phyloP scores from a whole-genome alignment of 35 echinoderm and acorn worm genomes.

The Stichopus chloronotus region DNA sequence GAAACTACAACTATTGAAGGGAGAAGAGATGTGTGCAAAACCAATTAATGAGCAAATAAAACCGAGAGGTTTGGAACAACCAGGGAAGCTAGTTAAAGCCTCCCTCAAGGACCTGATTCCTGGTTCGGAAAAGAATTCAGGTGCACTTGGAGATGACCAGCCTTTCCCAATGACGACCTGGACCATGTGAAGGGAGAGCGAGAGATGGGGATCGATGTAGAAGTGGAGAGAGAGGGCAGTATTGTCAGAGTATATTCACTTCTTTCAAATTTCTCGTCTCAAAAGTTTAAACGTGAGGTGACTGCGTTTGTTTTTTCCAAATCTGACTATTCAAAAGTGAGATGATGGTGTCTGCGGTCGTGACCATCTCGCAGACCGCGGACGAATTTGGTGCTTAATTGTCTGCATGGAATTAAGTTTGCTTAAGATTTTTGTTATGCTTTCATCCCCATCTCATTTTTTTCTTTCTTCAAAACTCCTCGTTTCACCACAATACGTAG shows the following conservation, averaged over 20 bases:
- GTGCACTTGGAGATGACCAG: too few relatives aligned
- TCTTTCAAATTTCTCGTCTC: neutral
- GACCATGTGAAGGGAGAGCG: too few relatives aligned
- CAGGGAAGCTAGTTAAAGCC: neutral
- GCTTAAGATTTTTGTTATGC: neutral
- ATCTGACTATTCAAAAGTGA: neutral
- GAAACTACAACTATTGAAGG: neutral
- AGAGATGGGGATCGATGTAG: too few relatives aligned
- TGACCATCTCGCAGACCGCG: neutral
- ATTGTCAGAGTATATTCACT: neutral
- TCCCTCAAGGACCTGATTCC: neutral
- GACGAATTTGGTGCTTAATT: neutral
- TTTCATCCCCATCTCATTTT: neutral
- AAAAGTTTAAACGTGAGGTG: neutral
- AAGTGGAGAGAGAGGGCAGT: too few relatives aligned
- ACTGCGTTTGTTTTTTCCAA: neutral
- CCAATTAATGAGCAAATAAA: constrained; percentile 8
- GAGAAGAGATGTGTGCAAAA: neutral
- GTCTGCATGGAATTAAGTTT: neutral
- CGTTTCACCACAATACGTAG: too few relatives aligned
- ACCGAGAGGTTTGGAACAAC: neutral
- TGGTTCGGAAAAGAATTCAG: too few relatives aligned
- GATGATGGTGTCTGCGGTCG: neutral
- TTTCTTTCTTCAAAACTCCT: too few relatives aligned
- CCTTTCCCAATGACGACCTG: too few relatives aligned